These are phyloP conservation scores for Pemphigus obesinymphae DNA, from an alignment of 1,140 invertebrate genomes.

Conservation along the genomic window DNA sequence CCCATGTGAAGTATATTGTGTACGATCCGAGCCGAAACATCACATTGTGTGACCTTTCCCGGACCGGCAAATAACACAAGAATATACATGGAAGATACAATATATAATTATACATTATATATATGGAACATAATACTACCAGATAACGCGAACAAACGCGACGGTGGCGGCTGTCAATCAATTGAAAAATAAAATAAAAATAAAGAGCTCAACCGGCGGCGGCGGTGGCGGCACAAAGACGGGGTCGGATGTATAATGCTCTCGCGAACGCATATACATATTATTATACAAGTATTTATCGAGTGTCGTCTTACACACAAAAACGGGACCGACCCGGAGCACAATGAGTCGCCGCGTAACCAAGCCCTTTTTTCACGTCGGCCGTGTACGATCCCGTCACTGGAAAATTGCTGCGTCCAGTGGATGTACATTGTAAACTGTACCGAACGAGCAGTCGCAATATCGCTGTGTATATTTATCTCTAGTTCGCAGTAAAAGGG, in stretches of 20 bases:
- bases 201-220: constrained; percentile 1
- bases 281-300: not conserved
- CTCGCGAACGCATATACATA: not conserved
- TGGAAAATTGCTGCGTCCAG: not conserved
- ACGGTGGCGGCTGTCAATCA: constrained; percentile 23
- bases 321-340: not conserved
- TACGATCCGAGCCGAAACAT: not conserved
- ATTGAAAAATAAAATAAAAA: constrained; percentile 5
- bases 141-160: constrained; percentile 10
- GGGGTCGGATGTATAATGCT: not conserved
- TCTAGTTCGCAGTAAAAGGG: too few relatives aligned
- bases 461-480: too few relatives aligned
- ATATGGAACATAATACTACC: not conserved
- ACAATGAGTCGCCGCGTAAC: not conserved
- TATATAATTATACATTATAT: not conserved
- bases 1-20: not conserved
- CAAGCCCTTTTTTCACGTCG: not conserved
- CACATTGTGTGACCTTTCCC: not conserved
- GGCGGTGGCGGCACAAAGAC: not conserved
- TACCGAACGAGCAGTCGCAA: too few relatives aligned
- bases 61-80: not conserved
- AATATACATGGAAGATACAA: not conserved
- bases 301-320: constrained; percentile 32
- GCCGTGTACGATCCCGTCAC: not conserved
- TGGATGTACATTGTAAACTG: too few relatives aligned